A percentile compares a stretch with the other conserved stretches of the same genome.
phyloP scores from a whole-genome alignment of 2,113 vertebrate species.

The Sapajus apella region DNA sequence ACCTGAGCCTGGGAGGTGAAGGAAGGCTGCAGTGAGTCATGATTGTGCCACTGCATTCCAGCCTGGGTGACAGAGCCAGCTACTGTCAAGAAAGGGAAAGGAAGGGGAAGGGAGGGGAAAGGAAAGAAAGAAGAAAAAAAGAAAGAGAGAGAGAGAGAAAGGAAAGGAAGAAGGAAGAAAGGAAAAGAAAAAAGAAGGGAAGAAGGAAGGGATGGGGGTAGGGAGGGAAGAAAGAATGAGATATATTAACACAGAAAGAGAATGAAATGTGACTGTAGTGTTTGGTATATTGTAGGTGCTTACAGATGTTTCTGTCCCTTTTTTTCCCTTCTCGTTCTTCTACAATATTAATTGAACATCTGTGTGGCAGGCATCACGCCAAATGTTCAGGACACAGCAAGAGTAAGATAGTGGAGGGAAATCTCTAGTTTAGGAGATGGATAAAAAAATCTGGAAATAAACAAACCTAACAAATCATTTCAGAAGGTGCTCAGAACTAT shows the following conservation, averaged over 20 bases:
- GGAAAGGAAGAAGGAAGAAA: too few relatives aligned
- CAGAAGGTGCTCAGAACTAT: not conserved
- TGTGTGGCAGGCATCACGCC: not conserved
- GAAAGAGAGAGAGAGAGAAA: too few relatives aligned
- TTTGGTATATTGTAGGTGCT: not conserved
- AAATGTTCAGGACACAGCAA: not conserved
- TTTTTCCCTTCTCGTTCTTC: not conserved
- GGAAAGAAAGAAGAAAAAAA: too few relatives aligned
- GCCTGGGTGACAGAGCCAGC: too few relatives aligned
- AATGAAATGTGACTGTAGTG: not conserved
- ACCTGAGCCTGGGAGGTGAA: too few relatives aligned
- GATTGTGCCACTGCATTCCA: too few relatives aligned
- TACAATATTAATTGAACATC: not conserved
- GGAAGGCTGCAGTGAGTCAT: too few relatives aligned
- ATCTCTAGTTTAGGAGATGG: too few relatives aligned
- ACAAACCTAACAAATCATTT: not conserved
- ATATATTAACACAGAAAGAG: not conserved
- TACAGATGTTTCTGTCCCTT: not conserved
- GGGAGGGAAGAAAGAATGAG: too few relatives aligned
- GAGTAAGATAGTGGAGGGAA: not conserved
- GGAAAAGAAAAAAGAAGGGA: fast-evolving
- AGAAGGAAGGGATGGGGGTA: fast-evolving
- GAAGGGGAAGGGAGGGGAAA: too few relatives aligned
- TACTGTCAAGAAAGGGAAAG: too few relatives aligned
- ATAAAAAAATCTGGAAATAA: not conserved